Evolutionary conservation across 2,888 invertebrate species (phyloP), one percentile per base, ranked within the genome.

Genomic region (Drosophila engyochracea): DNA sequence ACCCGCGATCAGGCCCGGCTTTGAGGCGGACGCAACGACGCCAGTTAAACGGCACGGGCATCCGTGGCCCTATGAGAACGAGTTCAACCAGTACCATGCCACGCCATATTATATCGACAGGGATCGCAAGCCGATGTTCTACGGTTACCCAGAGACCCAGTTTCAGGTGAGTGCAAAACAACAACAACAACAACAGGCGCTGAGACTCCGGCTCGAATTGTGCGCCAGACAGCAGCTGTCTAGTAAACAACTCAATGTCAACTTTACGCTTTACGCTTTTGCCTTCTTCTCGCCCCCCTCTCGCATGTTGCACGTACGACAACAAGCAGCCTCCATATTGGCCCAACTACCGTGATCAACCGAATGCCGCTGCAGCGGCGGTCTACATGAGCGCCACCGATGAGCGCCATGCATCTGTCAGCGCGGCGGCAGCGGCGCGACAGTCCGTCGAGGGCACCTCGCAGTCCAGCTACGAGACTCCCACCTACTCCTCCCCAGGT

Each of bases 1-100:
- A 94, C 98, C 97, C 82, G 97, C 97, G 91, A 97, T 98, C 94
- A 95, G 97, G 92, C 94, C 95, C 69, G 94, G 94, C 85, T 96
- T 94, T 92, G 95, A 94, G 80, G 83, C 93, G 74, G 94, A 94
- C 86, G 92, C 93, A 70, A 91, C 93, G 76, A 92, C 93, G 70
- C 92, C 94, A 67, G 93, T 93, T 54, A 94, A 93, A 80, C 91
- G 94, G 78, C 94, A 93, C 85, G 92, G 93, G 75, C 93, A 93
- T 87, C 93, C 93, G 63, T 93, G 94, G 93, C 91, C 93, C 44
- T 94, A 94, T 79, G 93, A 94, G 35, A 91, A 93, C 30, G 93
- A 93, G 49, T 93, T 94, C 78, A 93, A 93, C 77, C 93, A 93
- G 86, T 93, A 93, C 77, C 92, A 91, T 81, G 90, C 92, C 74